Evolutionary conservation across 2,113 vertebrate species (phyloP).

Genomic region (Tragelaphus strepsiceros): DNA sequence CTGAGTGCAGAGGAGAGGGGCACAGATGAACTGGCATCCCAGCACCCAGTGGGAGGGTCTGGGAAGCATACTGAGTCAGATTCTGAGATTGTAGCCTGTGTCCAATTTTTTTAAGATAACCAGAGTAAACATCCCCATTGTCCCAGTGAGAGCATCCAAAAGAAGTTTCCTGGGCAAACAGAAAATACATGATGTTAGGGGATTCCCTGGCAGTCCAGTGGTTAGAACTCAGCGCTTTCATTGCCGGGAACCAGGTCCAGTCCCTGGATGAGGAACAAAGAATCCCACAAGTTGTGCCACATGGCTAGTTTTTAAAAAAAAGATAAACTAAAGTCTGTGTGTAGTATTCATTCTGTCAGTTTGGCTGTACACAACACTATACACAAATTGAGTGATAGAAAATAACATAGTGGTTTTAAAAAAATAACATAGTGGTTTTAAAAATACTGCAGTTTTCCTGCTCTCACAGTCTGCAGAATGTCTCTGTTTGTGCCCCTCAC

Average conservation of each 20-base stretch:
- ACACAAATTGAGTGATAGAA: background rate
- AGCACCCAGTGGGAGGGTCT: background rate
- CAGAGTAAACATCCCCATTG: background rate
- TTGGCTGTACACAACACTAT: background rate
- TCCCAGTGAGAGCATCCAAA: background rate
- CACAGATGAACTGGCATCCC: background rate
- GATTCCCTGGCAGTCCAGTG: background rate
- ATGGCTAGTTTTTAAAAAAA: accelerated
- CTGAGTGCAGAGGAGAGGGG: no score
- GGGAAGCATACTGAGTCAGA: background rate
- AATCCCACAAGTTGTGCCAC: background rate
- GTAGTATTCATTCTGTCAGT: background rate
- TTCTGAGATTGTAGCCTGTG: background rate
- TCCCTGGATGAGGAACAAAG: background rate
- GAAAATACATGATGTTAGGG: background rate
- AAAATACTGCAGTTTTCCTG: background rate
- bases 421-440: background rate
- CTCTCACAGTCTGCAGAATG: background rate
- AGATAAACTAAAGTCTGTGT: background rate
- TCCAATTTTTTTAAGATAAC: background rate
- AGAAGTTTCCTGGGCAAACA: background rate
- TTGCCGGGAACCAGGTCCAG: background rate
- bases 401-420: background rate
- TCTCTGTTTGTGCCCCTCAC: background rate
- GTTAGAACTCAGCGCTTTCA: background rate